Evolutionary conservation across 2,113 vertebrate genomes (phyloP).

Genomic region (Porphyrio hochstetteri): DNA sequence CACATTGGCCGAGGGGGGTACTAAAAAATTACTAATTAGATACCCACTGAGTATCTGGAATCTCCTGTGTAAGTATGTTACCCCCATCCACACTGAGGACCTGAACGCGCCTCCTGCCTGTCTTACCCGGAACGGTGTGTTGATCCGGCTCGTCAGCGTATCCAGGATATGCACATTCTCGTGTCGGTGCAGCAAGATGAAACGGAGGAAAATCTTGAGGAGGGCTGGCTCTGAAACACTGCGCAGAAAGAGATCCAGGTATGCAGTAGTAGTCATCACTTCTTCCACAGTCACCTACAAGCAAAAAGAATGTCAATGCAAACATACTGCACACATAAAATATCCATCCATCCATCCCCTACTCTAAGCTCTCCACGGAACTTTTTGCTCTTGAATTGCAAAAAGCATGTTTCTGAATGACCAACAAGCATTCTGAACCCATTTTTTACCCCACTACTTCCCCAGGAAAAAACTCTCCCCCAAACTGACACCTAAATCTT

Average conservation of each 20-base stretch:
- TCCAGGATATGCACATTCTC: constrained; percentile 94
- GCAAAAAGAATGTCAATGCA: neutral
- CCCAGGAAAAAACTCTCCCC: neutral
- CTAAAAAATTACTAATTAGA: neutral
- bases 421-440: neutral
- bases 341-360: neutral
- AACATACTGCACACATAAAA: neutral
- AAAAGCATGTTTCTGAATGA: neutral
- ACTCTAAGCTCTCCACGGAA: neutral
- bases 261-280: constrained; percentile 96
- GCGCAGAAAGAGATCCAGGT: constrained; percentile 92
- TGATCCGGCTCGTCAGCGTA: constrained; percentile 94
- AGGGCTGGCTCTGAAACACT: constrained; percentile 89
- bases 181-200: constrained; percentile 90
- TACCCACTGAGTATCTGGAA: neutral
- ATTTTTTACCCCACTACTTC: neutral
- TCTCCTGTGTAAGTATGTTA: neutral
- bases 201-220: constrained; percentile 93
- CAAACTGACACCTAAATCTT: neutral
- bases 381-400: neutral
- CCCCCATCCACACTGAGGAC: neutral
- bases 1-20: neutral
- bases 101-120: neutral
- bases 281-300: constrained; percentile 92
- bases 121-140: constrained; percentile 93